Base-by-base conservation (phyloP, 2,888 invertebrate species). In the Cerastis leucographa region DNA sequence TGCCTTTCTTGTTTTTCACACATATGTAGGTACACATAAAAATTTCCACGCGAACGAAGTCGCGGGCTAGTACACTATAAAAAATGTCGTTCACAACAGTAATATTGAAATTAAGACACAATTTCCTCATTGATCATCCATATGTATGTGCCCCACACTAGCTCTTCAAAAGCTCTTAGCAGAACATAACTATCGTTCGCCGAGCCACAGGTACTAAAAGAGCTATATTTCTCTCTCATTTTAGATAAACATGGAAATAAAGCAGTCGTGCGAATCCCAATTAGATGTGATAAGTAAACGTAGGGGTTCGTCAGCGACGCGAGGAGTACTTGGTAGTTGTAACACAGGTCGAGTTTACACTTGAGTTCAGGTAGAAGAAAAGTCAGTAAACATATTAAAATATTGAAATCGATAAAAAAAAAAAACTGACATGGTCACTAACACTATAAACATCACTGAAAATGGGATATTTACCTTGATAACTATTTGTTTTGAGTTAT, bases 181-280 rank as follows among this genome's bases (percentile, higher is more conserved):
- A 29, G 2, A 54, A 22, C n/a, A 42, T 54, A 1, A 65, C 42
- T 68, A 81, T 81, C 78, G 17, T 44, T 62, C 42, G 62, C n/a
- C n/a, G 35, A 35, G 3, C n/a, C 14, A 73, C 74, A 71, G 44
- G 65, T 54, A 74, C 46, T 78, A 73, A 73, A 83, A 79, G 86
- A 46, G 65, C 49, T 62, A 86, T 84, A 83, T 65, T 75, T 76
- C 42, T 75, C 70, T 65, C 84, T 42, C 86, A 79, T 75, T 84
- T 84, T 51, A 78, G 85, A 87, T 87, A 82, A 71, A 66, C 51
- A 77, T 85, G 85, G 75, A 82, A 87, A 81, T 85, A 85, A 70
- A 85, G 74, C 75, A 68, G 61, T 59, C 71, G 67, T n/a, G 69
- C n/a, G 85, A 87, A 85, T 87, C 77, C 73, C 79, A 87, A 87